Percentiles rank a stretch among this genome's conserved stretches.
phyloP scores from a whole-genome alignment of 2,888 invertebrate genomes.

The Ectemnius cavifrons region DNA sequence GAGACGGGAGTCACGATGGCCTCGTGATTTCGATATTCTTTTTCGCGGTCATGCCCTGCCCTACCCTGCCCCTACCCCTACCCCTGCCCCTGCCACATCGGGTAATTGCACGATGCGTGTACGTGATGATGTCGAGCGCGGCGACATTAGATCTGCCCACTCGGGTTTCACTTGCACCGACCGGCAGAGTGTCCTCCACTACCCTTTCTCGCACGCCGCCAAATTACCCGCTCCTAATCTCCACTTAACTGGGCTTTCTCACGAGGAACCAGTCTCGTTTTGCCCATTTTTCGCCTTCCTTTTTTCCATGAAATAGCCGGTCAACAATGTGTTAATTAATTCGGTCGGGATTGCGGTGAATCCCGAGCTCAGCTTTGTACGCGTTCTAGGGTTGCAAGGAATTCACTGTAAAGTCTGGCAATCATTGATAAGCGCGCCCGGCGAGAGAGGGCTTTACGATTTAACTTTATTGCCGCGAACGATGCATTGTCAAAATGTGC shows the following conservation, averaged over 20 bases:
- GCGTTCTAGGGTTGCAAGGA: too few species aligned
- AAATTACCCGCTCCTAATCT: conserved; percentile 1
- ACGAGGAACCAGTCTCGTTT: not conserved
- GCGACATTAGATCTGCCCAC: conserved; percentile 74
- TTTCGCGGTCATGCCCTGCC: conserved; percentile 31
- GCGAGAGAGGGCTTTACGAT: conserved; percentile 69
- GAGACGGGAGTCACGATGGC: conserved; percentile 48
- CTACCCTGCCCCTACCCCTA: conserved; percentile 25
- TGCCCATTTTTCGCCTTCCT: too few species aligned
- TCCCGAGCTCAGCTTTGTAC: too few species aligned
- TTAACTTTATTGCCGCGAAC: conserved; percentile 69
- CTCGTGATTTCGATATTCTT: conserved; percentile 46
- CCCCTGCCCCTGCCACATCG: conserved; percentile 3
- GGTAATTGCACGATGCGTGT: conserved; percentile 49
- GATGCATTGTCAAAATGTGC: conserved; percentile 75
- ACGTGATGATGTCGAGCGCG: conserved; percentile 72
- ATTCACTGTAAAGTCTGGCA: not conserved
- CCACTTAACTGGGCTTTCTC: not conserved
- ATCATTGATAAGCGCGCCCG: conserved; percentile 38
- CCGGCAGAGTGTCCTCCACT: conserved; percentile 6
- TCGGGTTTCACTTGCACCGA: conserved; percentile 74
- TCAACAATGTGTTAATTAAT: too few species aligned
- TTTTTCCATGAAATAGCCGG: too few species aligned
- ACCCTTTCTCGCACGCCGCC: conserved; percentile 23
- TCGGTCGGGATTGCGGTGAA: too few species aligned